Evolutionary conservation across 2,113 vertebrate species (phyloP), one percentile per base, ranked within the genome.

Genomic region (Psilopsiagon aurifrons): DNA sequence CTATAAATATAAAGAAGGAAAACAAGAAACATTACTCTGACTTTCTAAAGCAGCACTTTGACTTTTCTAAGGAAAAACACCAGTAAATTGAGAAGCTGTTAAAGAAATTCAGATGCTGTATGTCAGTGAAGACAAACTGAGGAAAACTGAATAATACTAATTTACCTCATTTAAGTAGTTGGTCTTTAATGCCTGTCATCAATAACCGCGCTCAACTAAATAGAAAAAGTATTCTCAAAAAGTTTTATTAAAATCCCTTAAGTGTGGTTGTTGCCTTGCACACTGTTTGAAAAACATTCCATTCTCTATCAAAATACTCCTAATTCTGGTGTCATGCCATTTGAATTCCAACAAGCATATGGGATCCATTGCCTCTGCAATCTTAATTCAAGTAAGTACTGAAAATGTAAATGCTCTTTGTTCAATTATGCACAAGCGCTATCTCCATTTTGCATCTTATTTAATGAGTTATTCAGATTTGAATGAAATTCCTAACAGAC

Each of bases 231-330:
- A 83, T n/a, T 81, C 73, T 43, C 35, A 87, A 82, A 64, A 85
- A 41, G 1, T 27, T 78, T 69, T 70, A 71, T 59, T 88, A n/a
- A 94, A 92, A 92, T 64, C 33, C 23, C 51, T 79, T 19, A 46
- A 93, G 64, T 43, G 31, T 33, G 25, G 47, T 59, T 93, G 49
- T 51, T 75, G 47, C 46, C 57, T 70, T 44, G 31, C 18, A 57
- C 6, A 62, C 31, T 57, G 54, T 52, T 89, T 78, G 19, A 71
- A 94, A 97, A 93, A 89, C 1, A 6, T 57, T 81, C 24, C 59
- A 78, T 41, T 93, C 44, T 75, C 68, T 59, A 79, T 73, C 73
- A 97, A 96, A 96, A 93, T 78, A 96, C 55, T 86, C 83, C 81
- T 84, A 59, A 81, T 74, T 95, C 43, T 71, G 79, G 23, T 59